Evolutionary conservation across 2,888 invertebrate species (phyloP), one percentile per base, ranked within the genome.

Genomic region (Pseudoips prasinana): DNA sequence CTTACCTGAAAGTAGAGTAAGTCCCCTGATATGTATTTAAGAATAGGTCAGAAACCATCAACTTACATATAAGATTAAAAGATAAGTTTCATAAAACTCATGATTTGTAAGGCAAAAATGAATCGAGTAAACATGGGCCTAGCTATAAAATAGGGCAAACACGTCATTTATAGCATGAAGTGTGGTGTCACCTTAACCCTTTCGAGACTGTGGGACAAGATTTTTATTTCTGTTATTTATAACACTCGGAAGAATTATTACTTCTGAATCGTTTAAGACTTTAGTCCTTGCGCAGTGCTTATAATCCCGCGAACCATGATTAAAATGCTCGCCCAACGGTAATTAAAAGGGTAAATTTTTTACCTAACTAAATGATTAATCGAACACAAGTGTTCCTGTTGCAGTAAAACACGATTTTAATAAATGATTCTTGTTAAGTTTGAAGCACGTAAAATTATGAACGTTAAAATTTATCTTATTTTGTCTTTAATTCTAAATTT

Each of bases 181-280:
- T n/a, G n/a, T n/a, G n/a, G n/a, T 59, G 48, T 14, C 28, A 24
- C 36, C 23, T 33, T 35, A 69, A 73, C 74, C 70, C 68, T 72
- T 70, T 46, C 42, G 49, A 46, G 53, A 59, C 56, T 53, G 48
- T 46, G 44, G 58, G 59, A 70, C 62, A 65, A 63, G 64, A 66
- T 68, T 73, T 78, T 75, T 78, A 77, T 80, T 78, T 77, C 82
- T 74, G 77, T 80, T 82, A 84, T 85, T 86, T 85, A 81, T 85
- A 82, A 81, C 73, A 81, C 78, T 74, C 65, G 31, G 74, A 84
- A 87, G 86, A 88, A 86, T 84, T 89, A 87, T 88, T 87, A 80
- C 76, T 81, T 83, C 70, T 71, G 81, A 87, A 88, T 86, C 87
- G 79, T 84, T 89, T 87, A 88, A 89, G 87, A 87, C 89, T 81